Base-by-base conservation (phyloP, 2,113 vertebrate genomes). In the Rissa tridactyla region DNA sequence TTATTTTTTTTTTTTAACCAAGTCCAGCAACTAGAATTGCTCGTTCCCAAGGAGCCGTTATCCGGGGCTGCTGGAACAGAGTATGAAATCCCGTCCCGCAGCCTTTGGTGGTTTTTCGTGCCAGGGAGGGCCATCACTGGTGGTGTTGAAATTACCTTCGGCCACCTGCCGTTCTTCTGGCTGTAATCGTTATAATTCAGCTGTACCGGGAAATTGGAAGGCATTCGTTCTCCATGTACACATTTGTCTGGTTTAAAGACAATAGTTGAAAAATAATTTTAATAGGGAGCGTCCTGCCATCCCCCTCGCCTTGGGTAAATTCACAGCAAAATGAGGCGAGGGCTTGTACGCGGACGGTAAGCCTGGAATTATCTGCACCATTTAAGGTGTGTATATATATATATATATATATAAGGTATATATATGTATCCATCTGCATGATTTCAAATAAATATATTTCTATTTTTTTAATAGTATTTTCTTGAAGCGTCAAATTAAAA, bases 261-360 rank as follows among this genome's bases (percentile, higher is more conserved):
- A 46, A 40, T 5, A 70, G 51, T 76, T 83, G 30, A 61, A 60
- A 92, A 30, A 13, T 19, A 2, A 60, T 60, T 75, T 55, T 23
- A 65, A 15, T 21, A 51, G 23, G 52, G 34, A 14, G 17, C 30
- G 73, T 30, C 49, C 38, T 77, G 52, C 38, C n/a, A 14, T 5
- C 47, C 51, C 51, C 21, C 61, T 23, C 27, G 23, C 9, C 26
- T 2, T 4, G 29, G 52, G 6, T 7, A 4, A 4, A 5, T 9
- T 11, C 6, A 6, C 40, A 62, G 32, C 32, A 29, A 25, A 57
- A 22, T 7, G 32, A 5, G 26, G 20, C 14, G 16, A 15, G 5
- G 55, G 27, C 30, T 1, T 11, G 16, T 18, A 34, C 12, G 0
- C 11, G 9, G 17, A 0, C 18, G 8, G 34, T 49, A 51, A 70